Evolutionary conservation across 2,113 vertebrate species (phyloP).

Genomic region (Pseudonaja textilis): DNA sequence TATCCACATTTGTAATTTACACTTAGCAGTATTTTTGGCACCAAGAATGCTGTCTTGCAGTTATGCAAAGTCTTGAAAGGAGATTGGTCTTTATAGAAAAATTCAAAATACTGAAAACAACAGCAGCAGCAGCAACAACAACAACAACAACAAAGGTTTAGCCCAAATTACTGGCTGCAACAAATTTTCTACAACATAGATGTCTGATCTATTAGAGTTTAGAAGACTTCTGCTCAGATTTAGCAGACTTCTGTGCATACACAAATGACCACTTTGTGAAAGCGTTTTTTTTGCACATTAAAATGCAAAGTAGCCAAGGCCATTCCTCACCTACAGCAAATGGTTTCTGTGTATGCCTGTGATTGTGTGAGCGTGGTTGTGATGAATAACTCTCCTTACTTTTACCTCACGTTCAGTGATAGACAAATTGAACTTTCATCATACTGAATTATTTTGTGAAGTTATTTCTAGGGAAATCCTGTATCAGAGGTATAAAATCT

Average conservation of each 20-base stretch:
- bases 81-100: slow-evolving; percentile 76
- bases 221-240: slow-evolving; percentile 73
- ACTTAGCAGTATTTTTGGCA: slow-evolving; percentile 76
- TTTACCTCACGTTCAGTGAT: background rate
- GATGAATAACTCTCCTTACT: slow-evolving; percentile 17
- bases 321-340: slow-evolving; percentile 25
- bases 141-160: slow-evolving; percentile 50
- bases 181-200: slow-evolving; percentile 75
- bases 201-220: slow-evolving; percentile 77
- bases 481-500: background rate
- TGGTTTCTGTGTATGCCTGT: background rate
- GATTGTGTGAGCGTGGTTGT: background rate
- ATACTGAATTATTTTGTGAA: background rate
- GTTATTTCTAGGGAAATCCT: slow-evolving; percentile 17
- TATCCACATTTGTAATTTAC: slow-evolving; percentile 74
- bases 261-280: slow-evolving; percentile 56
- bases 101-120: slow-evolving; percentile 66
- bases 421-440: background rate
- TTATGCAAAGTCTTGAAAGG: slow-evolving; percentile 75
- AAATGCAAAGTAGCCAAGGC: slow-evolving; percentile 61
- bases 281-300: slow-evolving; percentile 50
- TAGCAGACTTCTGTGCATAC: background rate
- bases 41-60: slow-evolving; percentile 70
- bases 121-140: slow-evolving; percentile 12
- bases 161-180: slow-evolving; percentile 80